Evolutionary conservation across 2,797 vertebrate species (phyloP).

Genomic region (Spondyliosoma cantharus): DNA sequence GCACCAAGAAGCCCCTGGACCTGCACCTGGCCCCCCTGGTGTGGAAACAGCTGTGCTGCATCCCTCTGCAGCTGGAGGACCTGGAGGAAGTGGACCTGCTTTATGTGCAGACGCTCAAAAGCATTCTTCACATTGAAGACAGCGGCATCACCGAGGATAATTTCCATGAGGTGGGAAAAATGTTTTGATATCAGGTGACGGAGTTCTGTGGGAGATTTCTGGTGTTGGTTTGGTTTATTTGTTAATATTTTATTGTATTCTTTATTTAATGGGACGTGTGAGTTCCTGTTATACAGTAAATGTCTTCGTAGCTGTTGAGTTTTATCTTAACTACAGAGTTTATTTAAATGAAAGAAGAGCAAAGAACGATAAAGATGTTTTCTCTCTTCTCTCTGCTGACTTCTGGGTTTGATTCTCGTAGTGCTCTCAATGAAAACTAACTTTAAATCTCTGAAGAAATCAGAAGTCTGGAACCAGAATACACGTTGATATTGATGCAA

Average conservation of each 20-base stretch:
- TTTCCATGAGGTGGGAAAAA: conserved; percentile 84
- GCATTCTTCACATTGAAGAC: conserved; percentile 88
- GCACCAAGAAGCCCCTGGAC: conserved; percentile 88
- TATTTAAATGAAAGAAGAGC: too few species aligned
- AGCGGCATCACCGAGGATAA: conserved; percentile 88
- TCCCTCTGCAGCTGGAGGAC: conserved; percentile 84
- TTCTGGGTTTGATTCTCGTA: too few species aligned
- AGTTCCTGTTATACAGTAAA: too few species aligned
- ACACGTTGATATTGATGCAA: background rate
- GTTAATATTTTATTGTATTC: too few species aligned
- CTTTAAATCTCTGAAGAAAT: background rate
- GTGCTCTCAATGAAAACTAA: background rate
- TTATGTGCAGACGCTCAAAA: conserved; percentile 86
- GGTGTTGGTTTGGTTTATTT: background rate
- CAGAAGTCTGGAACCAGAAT: background rate
- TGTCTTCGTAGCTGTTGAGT: too few species aligned
- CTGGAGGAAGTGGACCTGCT: conserved; percentile 89
- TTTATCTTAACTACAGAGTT: too few species aligned
- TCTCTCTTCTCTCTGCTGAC: too few species aligned
- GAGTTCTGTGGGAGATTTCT: too few species aligned
- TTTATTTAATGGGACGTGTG: too few species aligned
- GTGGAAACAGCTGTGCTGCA: conserved; percentile 89
- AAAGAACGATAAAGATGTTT: too few species aligned
- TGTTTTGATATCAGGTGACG: background rate
- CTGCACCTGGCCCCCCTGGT: conserved; percentile 87